Conservation (phyloP, 2,888 invertebrate species). For the Schizotus pectinicornis region DNA sequence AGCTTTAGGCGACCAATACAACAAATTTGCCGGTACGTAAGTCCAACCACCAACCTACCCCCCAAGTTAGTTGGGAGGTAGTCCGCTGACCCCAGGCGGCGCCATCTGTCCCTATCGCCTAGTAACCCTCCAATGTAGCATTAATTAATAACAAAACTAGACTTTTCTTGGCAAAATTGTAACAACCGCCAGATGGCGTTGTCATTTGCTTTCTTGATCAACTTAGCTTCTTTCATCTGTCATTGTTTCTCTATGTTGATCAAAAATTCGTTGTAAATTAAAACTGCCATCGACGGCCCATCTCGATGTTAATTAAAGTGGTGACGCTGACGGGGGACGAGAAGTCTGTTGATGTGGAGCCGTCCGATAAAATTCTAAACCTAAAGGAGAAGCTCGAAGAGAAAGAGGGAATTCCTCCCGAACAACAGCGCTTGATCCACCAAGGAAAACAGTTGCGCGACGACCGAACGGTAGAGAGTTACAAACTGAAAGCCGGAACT, state of each 20-base stretch:
- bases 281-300: no score
- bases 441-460: constrained; percentile 56
- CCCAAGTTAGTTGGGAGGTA: not conserved
- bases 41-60: not conserved
- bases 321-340: constrained; percentile 55
- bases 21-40: constrained; percentile 69
- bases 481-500: constrained; percentile 53
- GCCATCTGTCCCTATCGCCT: no score
- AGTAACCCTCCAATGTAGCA: no score
- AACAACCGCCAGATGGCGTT: no score
- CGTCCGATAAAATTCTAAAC: constrained; percentile 49
- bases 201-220: not conserved
- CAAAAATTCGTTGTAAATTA: no score
- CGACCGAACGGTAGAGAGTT: constrained; percentile 51
- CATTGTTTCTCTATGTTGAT: no score
- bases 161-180: no score
- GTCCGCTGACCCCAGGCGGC: no score
- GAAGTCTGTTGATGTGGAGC: constrained; percentile 52
- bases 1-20: constrained; percentile 75
- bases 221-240: not conserved
- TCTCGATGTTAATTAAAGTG: constrained; percentile 53
- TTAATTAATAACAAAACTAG: no score
- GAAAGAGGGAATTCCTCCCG: constrained; percentile 54
- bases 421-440: constrained; percentile 53
- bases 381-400: constrained; percentile 56